Conservation (phyloP, 2,888 invertebrate genomes). For the Rutpela maculata region DNA sequence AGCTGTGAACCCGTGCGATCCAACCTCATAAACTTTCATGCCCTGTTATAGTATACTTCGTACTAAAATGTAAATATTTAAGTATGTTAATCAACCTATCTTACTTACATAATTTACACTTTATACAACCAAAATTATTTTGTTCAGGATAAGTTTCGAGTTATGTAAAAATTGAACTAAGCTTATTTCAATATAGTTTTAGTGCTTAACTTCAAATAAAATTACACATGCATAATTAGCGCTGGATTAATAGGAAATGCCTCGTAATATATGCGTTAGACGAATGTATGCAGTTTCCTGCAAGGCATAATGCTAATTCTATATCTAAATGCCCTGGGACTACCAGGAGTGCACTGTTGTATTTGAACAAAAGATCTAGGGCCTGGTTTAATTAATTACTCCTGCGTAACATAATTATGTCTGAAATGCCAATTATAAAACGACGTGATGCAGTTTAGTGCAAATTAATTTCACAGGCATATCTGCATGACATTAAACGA, state of each 20-base stretch:
- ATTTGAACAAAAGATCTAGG: constrained; percentile 32
- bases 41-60: too few species aligned
- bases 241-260: background rate
- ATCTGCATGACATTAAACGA: constrained; percentile 40
- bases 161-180: too few species aligned
- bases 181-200: too few species aligned
- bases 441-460: constrained; percentile 42
- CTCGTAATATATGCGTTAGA: constrained; percentile 1
- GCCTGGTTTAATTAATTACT: constrained; percentile 40
- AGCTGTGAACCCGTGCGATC: too few species aligned
- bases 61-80: too few species aligned
- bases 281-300: constrained; percentile 39
- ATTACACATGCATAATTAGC: background rate
- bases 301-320: constrained; percentile 36
- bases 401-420: constrained; percentile 44
- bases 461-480: constrained; percentile 40
- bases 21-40: too few species aligned
- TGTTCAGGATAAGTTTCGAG: too few species aligned
- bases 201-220: background rate
- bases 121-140: too few species aligned
- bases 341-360: constrained; percentile 30
- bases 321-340: constrained; percentile 31
- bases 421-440: constrained; percentile 46
- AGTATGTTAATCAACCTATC: too few species aligned
- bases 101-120: too few species aligned